phyloP scores from a whole-genome alignment of 2,113 vertebrate genomes.

The Aspidoscelis tigris region DNA sequence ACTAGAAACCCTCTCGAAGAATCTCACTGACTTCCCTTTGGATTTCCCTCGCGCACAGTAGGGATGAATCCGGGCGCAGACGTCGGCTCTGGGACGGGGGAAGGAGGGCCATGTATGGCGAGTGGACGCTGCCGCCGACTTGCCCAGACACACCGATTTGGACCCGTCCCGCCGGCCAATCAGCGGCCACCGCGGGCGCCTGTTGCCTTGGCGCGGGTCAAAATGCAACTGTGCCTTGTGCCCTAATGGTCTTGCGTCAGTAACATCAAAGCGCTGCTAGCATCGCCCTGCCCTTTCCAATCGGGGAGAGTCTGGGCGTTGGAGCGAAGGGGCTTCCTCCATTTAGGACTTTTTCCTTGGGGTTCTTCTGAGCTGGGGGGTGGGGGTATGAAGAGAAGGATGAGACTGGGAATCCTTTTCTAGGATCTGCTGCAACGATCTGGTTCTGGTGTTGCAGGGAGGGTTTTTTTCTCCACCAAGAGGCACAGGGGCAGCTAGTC shows the following conservation, averaged over 20 bases:
- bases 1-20: too few species aligned
- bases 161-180: slow-evolving; percentile 20
- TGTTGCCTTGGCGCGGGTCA: background rate
- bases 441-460: too few species aligned
- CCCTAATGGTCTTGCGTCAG: background rate
- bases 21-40: too few species aligned
- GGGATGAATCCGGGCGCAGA: too few species aligned
- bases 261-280: accelerated
- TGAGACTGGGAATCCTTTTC: background rate
- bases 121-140: too few species aligned
- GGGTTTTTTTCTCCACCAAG: background rate
- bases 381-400: too few species aligned
- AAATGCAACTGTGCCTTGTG: slow-evolving; percentile 5
- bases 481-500: background rate
- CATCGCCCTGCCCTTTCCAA: background rate
- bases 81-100: background rate
- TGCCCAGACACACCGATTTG: background rate
- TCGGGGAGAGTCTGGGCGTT: background rate
- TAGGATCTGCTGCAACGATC: background rate
- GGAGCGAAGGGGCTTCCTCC: too few species aligned
- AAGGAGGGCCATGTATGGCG: too few species aligned
- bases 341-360: too few species aligned
- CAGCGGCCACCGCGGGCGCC: slow-evolving; percentile 1
- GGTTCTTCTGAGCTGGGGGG: too few species aligned
- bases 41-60: too few species aligned